These are phyloP conservation scores for Malaclemys terrapin DNA, from an alignment of 2,113 vertebrate genomes.

Conservation along the genomic window DNA sequence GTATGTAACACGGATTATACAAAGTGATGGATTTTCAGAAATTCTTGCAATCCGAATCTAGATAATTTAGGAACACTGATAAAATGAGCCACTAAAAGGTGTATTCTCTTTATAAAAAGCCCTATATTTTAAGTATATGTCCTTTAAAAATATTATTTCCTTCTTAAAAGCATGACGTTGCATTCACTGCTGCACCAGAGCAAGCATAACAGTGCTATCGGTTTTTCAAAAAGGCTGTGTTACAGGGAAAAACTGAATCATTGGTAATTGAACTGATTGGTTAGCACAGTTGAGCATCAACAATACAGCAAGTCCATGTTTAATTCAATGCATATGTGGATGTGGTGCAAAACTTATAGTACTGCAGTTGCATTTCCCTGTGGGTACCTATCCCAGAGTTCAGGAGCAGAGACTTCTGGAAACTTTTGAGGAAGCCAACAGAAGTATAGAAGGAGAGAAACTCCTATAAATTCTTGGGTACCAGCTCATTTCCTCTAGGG, in stretches of 20 bases:
- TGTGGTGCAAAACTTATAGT: no score
- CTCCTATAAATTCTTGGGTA: not conserved
- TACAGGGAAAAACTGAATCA: not conserved
- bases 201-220: not conserved
- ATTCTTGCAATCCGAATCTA: not conserved
- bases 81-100: not conserved
- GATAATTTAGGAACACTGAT: not conserved
- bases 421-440: not conserved
- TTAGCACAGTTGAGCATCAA: not conserved
- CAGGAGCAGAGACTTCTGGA: not conserved
- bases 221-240: not conserved
- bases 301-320: not conserved
- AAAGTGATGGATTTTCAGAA: not conserved
- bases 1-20: not conserved
- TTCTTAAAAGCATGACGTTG: not conserved
- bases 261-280: not conserved
- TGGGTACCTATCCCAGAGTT: no score
- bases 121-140: not conserved
- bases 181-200: not conserved
- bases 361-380: not conserved
- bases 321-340: not conserved
- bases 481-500: not conserved
- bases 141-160: not conserved
- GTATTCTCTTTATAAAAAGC: not conserved
- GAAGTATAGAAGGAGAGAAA: not conserved